Base-by-base conservation (phyloP, 2,888 invertebrate species). In the Sinopyrophorus schimmeli region DNA sequence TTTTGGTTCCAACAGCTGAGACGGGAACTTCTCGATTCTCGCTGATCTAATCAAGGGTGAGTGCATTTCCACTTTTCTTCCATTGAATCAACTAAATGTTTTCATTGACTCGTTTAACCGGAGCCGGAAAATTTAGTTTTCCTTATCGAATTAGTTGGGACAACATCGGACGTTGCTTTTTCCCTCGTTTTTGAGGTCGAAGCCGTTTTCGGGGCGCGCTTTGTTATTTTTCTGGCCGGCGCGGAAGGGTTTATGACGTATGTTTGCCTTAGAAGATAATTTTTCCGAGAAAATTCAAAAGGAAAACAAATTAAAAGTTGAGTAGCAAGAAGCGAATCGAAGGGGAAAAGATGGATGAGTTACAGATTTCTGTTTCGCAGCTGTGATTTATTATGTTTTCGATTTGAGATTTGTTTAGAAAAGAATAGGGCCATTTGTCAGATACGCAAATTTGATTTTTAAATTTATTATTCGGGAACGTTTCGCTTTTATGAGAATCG, bases 31-130 rank as follows among this genome's bases (percentile, higher is more conserved):
- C 61, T 62, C 65, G 65, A 62, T 61, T 57, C 52, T 60, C 63
- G 61, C 62, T 64, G 59, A 64, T 62, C 59, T 63, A 60, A 62
- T 62, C 58, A 59, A 61, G 60, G 66, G 66, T 65, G 56, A 66
- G 66, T 65, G 57, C 53, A 46, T 35, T 52, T 56, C 44, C 46
- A 44, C 44, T 54, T 48, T 28, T 42, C 37, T 18, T 30, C 18
- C 48, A 43, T 43, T 35, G 28, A 35, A 43, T 48, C 42, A 24
- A 31, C 30, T 44, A 47, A 47, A 31, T 18, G 23, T 38, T 47
- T 47, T 39, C 32, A 39, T 39, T 39, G 16, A 39, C 26, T 39
- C 28, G 17, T 39, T 47, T 47, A 31, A n/a, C 20, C 11, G 18
- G 17, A 35, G 35, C 16, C 30, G 11, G 40, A 14, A 40, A 40